phyloP scores from a whole-genome alignment of 1,140 invertebrate species.

The Popillia japonica region DNA sequence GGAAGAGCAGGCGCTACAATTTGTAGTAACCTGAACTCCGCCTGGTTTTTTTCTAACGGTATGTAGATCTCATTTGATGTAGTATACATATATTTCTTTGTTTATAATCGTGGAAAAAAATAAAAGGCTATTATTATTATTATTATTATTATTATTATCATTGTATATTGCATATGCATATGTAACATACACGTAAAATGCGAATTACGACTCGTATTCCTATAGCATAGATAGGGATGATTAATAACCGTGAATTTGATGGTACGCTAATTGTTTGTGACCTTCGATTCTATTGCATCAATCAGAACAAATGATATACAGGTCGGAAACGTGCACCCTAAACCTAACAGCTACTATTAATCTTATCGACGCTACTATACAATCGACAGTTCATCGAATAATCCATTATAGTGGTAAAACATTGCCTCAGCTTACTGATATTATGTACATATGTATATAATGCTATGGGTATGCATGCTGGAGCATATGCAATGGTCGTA shows the following conservation, averaged over 20 bases:
- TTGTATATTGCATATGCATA: not conserved
- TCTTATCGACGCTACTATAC: not conserved
- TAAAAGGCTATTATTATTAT: too few relatives aligned
- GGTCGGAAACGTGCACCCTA: not conserved
- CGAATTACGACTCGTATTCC: not conserved
- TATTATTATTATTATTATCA: not conserved
- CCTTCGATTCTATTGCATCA: constrained; percentile 22
- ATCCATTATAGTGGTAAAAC: not conserved
- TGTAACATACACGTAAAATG: not conserved
- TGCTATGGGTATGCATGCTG: too few relatives aligned
- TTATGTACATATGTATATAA: too few relatives aligned
- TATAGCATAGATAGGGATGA: not conserved
- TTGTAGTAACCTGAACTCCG: too few relatives aligned
- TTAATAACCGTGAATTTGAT: not conserved
- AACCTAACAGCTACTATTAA: constrained; percentile 1
- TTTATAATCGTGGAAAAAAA: too few relatives aligned
- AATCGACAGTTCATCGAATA: not conserved
- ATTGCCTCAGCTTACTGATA: not conserved
- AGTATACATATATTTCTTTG: too few relatives aligned
- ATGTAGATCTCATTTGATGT: too few relatives aligned
- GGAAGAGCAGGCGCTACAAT: too few relatives aligned
- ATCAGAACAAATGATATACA: constrained; percentile 11
- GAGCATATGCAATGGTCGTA: too few relatives aligned
- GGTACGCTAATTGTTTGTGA: constrained; percentile 23
- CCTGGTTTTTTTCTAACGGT: too few relatives aligned